These are phyloP conservation scores for Melipona bicolor DNA, from an alignment of 2,888 invertebrate genomes.

Conservation along the genomic window DNA sequence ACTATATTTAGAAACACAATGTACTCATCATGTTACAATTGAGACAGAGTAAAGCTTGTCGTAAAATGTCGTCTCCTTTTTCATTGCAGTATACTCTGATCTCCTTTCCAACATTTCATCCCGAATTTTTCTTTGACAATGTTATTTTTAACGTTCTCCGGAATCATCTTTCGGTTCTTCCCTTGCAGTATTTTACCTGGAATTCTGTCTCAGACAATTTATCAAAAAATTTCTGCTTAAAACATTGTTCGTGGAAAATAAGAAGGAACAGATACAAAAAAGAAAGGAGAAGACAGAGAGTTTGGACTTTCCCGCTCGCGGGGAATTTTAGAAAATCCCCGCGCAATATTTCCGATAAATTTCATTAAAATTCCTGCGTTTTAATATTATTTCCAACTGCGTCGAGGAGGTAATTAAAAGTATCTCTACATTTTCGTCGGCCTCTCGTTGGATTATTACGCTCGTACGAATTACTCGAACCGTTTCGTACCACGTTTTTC, in stretches of 20 bases:
- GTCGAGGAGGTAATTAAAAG: background rate
- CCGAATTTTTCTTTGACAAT: background rate
- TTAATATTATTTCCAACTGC: background rate
- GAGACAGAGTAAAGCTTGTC: no score
- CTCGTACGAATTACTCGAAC: background rate
- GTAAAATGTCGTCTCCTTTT: background rate
- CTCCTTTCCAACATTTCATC: background rate
- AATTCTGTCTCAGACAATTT: no score
- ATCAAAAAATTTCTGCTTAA: no score
- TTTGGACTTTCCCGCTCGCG: fast-evolving
- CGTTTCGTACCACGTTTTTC: background rate
- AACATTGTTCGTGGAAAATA: no score
- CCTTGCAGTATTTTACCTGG: no score
- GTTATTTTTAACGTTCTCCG: background rate
- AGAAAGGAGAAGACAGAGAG: no score
- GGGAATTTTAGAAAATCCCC: background rate
- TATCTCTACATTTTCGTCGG: background rate
- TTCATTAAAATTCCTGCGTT: background rate
- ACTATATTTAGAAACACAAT: no score
- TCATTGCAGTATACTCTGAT: background rate
- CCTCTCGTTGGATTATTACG: background rate
- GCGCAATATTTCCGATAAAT: background rate
- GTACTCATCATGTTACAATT: no score
- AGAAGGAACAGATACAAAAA: no score
- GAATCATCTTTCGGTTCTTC: no score